Conservation (phyloP, 2,113 vertebrate genomes). For the Passer domesticus region DNA sequence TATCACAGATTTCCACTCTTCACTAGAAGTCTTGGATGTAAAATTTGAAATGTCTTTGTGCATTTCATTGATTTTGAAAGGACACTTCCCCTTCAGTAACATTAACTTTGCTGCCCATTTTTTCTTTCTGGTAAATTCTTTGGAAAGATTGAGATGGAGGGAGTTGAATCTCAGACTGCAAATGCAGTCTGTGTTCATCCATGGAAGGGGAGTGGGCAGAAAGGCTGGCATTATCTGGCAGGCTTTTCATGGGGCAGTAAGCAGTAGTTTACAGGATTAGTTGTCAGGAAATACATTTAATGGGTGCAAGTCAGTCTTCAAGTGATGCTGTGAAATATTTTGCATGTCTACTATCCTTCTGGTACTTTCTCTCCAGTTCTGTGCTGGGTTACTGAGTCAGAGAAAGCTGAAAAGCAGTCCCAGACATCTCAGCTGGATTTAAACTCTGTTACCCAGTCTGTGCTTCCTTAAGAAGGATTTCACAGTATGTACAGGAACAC, state of each 20-base stretch:
- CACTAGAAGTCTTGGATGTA: not conserved
- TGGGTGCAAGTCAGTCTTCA: not conserved
- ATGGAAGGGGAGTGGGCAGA: not conserved
- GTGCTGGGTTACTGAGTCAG: not conserved
- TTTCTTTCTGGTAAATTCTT: not conserved
- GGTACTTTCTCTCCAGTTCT: not conserved
- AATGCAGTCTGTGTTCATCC: not conserved
- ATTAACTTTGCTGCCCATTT: not conserved
- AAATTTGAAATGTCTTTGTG: not conserved
- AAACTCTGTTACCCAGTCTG: not conserved
- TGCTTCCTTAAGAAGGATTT: conserved; percentile 30
- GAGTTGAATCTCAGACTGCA: not conserved
- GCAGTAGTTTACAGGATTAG: not conserved
- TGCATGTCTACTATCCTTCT: not conserved
- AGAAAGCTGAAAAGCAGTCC: not conserved
- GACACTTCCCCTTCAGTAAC: not conserved
- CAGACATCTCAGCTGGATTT: not conserved
- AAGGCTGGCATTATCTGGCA: not conserved
- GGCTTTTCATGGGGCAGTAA: not conserved
- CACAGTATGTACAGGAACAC: not conserved
- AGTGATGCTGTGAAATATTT: not conserved
- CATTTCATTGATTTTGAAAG: not conserved
- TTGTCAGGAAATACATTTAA: not conserved
- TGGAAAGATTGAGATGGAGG: not conserved
- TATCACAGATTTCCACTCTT: not conserved